A percentile compares a stretch with the other conserved stretches of the same genome.
These are phyloP conservation scores for Rhamnusium bicolor DNA, from an alignment of 2,888 invertebrate genomes.

Conservation along the genomic window DNA sequence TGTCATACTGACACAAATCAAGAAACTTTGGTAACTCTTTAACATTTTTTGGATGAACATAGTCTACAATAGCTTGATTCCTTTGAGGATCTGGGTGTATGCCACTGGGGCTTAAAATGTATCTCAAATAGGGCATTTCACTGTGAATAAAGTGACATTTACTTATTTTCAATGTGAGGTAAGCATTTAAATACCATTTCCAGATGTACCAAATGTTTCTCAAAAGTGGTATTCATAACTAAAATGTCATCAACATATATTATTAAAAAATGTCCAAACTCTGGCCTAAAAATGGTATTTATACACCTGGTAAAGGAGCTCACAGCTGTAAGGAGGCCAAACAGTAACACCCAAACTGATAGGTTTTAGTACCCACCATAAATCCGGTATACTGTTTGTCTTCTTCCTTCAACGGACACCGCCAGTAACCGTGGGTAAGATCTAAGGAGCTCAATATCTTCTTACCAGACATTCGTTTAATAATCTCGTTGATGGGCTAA, in stretches of 20 bases:
- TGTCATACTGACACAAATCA: constrained; percentile 44
- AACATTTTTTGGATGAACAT: constrained; percentile 31
- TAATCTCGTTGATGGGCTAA: constrained; percentile 5
- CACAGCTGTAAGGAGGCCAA: not conserved
- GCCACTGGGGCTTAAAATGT: constrained; percentile 45
- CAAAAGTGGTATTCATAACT: not conserved
- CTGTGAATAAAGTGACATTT: constrained; percentile 3
- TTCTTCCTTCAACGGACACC: constrained; percentile 38
- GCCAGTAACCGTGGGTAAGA: constrained; percentile 22
- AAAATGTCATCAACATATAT: not conserved
- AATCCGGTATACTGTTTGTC: constrained; percentile 22
- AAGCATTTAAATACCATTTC: not conserved
- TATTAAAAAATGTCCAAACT: not conserved
- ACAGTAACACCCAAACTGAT: not conserved
- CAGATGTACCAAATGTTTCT: not conserved
- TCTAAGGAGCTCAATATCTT: not conserved
- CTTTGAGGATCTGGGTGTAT: constrained; percentile 49
- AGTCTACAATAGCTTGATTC: constrained; percentile 40
- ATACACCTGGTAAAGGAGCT: not conserved
- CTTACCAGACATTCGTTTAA: constrained; percentile 15
- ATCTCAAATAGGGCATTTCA: constrained; percentile 46
- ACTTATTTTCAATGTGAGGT: not conserved
- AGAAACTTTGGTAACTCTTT: constrained; percentile 46
- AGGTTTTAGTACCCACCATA: not conserved
- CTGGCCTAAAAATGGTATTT: not conserved